Evolutionary conservation across 2,888 invertebrate species (phyloP), one percentile per base, ranked within the genome.

Genomic region (Melanotus villosus): DNA sequence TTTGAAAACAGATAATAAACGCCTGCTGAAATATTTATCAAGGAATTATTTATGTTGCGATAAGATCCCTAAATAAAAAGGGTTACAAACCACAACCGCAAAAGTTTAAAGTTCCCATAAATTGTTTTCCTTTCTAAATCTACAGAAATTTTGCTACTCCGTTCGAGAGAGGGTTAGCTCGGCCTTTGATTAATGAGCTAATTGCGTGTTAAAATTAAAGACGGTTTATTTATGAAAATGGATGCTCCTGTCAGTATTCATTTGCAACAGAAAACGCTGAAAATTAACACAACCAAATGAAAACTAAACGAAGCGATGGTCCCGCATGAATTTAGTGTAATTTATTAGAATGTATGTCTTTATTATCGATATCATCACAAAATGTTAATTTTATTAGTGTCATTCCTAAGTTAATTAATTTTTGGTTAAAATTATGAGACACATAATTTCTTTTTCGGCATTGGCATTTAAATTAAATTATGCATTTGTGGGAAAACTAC

Each of bases 11-110:
- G n/a, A n/a, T n/a, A n/a, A n/a, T n/a, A n/a, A n/a, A n/a, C n/a
- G n/a, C n/a, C n/a, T n/a, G n/a, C n/a, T n/a, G n/a, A n/a, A n/a
- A n/a, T n/a, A n/a, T n/a, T n/a, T n/a, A n/a, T n/a, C n/a, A n/a
- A n/a, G n/a, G n/a, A n/a, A n/a, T n/a, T n/a, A n/a, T n/a, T n/a
- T n/a, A n/a, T n/a, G n/a, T n/a, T n/a, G n/a, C n/a, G n/a, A n/a
- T n/a, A n/a, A n/a, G n/a, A n/a, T n/a, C n/a, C n/a, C n/a, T n/a
- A n/a, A n/a, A n/a, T n/a, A n/a, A n/a, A n/a, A 43, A 59, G 59
- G 59, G 59, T 59, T 32, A 59, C 23, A 45, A 59, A 47, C 60
- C 47, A 34, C 41, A 58, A 58, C 38, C 19, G 34, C 60, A 32
- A 34, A 45, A 34, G 19, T 19, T 16, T 41, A 14, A 23, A 57